Evolutionary conservation across 1,140 invertebrate species (phyloP).

Genomic region (Diprion similis): DNA sequence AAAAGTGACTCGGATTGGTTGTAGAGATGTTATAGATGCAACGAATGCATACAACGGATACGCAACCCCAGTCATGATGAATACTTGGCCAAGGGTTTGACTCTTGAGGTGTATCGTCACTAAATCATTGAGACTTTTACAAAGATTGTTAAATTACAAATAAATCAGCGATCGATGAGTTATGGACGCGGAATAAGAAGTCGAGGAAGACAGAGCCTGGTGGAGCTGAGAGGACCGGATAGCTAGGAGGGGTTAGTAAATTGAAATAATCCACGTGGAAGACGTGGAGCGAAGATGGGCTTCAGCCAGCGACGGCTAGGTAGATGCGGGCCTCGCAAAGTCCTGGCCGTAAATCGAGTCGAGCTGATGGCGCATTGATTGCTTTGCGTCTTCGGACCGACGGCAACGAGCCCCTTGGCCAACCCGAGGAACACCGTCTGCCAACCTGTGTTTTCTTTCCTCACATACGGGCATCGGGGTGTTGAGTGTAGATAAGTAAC

Average conservation of each 20-base stretch:
- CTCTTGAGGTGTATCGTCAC: neutral
- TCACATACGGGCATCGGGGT: too few relatives aligned
- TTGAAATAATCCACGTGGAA: neutral
- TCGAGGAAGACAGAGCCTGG: neutral
- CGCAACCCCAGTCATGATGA: too few relatives aligned
- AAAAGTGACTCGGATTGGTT: too few relatives aligned
- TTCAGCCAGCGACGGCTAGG: neutral
- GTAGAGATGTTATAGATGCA: too few relatives aligned
- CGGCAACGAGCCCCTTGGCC: neutral
- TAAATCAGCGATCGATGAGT: neutral
- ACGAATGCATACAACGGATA: too few relatives aligned
- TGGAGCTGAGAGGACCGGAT: neutral
- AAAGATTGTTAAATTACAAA: conserved; percentile 6
- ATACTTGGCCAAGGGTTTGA: too few relatives aligned
- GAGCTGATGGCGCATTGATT: neutral
- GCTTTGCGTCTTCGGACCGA: neutral
- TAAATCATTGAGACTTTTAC: conserved; percentile 1
- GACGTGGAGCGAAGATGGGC: neutral
- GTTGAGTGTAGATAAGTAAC: too few relatives aligned
- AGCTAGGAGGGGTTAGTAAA: neutral
- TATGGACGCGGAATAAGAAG: conserved; percentile 5
- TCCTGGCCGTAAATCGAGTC: neutral
- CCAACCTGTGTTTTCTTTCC: too few relatives aligned
- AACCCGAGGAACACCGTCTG: too few relatives aligned
- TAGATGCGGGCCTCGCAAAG: neutral